Evolutionary conservation across 2,113 vertebrate species (phyloP).

Genomic region (Oncorhynchus nerka): DNA sequence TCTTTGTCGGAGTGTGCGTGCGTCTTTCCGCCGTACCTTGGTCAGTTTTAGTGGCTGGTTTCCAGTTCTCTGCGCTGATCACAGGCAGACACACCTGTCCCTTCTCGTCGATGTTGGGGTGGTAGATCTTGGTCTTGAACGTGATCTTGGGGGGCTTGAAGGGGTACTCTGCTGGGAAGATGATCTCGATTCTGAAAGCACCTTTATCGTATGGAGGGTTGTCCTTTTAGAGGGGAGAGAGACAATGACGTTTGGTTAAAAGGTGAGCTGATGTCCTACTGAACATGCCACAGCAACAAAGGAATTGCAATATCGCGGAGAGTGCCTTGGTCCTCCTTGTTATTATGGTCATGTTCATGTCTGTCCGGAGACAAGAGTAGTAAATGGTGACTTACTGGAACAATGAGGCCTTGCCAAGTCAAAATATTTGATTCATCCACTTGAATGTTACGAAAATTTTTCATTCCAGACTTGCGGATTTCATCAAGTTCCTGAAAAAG

Average conservation of each 20-base stretch:
- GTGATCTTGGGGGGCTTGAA: constrained; percentile 98
- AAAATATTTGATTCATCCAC: constrained; percentile 95
- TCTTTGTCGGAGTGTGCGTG: neutral
- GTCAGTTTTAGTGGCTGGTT: constrained; percentile 93
- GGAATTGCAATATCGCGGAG: no score
- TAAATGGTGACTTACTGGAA: constrained; percentile 85
- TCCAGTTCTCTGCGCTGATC: constrained; percentile 99
- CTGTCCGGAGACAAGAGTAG: neutral
- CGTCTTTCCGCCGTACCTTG: constrained; percentile 79
- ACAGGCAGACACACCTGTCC: constrained; percentile 96
- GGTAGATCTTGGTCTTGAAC: constrained; percentile 99
- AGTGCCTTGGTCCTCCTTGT: neutral
- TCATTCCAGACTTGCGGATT: constrained; percentile 88
- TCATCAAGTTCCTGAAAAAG: constrained; percentile 91
- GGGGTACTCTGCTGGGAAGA: constrained; percentile 95
- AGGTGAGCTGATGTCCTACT: no score
- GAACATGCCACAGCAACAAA: no score
- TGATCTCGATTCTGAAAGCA: constrained; percentile 96
- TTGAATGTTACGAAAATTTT: constrained; percentile 92
- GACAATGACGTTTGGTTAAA: no score
- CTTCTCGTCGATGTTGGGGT: constrained; percentile 98
- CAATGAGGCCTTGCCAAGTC: constrained; percentile 96
- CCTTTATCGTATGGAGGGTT: constrained; percentile 96
- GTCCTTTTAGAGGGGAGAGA: constrained; percentile 68
- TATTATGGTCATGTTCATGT: neutral